Base-by-base conservation (phyloP, 2,797 vertebrate species). In the Crax fasciolata region DNA sequence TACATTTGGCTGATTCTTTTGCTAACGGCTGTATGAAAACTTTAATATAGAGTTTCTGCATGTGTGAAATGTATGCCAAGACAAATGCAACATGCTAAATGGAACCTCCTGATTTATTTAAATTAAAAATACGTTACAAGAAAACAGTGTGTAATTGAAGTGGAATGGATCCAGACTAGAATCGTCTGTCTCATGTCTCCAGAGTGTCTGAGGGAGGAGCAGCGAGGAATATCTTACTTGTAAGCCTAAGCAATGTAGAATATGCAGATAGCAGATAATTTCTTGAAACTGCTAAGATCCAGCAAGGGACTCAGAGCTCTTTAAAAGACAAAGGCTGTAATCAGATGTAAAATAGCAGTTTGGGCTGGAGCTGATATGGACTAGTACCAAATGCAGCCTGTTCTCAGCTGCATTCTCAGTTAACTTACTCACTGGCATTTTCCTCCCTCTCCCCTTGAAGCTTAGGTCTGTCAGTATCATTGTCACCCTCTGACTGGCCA, bases 51-150 rank as follows among this genome's bases (percentile, higher is more conserved):
- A 95, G 72, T 95, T 95, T 94, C 80, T 95, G 91, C 85, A 58
- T 91, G 77, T 91, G 85, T 94, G 93, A 94, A 94, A 85, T 61
- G 68, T 58, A 86, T 93, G 96, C 96, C 96, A 96, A 97, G 96
- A 94, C 87, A 97, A 97, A 96, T 5, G 23, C 94, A 94, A 95
- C 3, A 35, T 94, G 85, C 89, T 94, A 94, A 96, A 96, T 94
- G 87, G 83, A 96, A 90, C 83, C 89, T 95, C 91, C 93, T 96
- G 89, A 95, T 96, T 94, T 96, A 95, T 94, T 97, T 94, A 96
- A 95, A 94, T 96, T 91, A 96, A 95, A 95, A 96, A 92, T 94
- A 94, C 73, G 85, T 62, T 96, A 77, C 91, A 74, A 88, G 95
- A 91, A 96, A 96, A 1, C 77, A 79, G 79, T 79, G 85, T 89